phyloP scores from a whole-genome alignment of 2,113 vertebrate species.

The Cyprinodon tularosa region DNA sequence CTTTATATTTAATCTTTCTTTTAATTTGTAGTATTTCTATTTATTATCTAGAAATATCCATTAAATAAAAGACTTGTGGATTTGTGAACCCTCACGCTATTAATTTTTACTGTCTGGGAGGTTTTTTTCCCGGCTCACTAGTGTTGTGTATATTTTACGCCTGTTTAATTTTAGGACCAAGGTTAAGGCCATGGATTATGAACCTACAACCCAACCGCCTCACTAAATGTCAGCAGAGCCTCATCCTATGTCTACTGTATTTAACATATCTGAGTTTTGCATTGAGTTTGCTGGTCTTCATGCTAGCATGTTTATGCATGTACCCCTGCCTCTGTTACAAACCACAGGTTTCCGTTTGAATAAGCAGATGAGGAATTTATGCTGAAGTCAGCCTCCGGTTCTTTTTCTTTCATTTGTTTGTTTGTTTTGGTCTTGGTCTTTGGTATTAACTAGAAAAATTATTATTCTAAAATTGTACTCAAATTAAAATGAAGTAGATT shows the following conservation, averaged over 20 bases:
- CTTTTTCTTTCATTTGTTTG: neutral
- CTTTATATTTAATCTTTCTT: neutral
- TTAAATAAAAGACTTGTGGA: neutral
- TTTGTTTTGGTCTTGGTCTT: neutral
- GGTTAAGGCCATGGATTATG: neutral
- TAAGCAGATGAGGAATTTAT: neutral
- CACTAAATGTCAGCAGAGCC: neutral
- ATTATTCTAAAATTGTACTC: neutral
- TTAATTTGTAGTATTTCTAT: neutral
- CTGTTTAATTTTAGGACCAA: neutral
- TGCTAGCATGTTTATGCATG: neutral
- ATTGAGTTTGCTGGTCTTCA: slow-evolving; percentile 10
- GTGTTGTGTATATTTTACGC: neutral
- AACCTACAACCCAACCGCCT: neutral
- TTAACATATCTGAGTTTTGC: neutral
- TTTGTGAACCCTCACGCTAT: neutral
- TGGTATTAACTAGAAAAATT: neutral
- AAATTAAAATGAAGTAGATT: neutral
- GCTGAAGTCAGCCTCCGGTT: slow-evolving; percentile 5
- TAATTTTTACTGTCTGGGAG: neutral
- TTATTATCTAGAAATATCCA: neutral
- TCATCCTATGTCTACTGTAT: neutral
- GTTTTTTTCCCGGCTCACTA: neutral
- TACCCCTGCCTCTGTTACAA: slow-evolving; percentile 12
- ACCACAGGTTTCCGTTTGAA: slow-evolving; percentile 51